phyloP scores from a whole-genome alignment of 2,113 vertebrate species.

The Indri indri region DNA sequence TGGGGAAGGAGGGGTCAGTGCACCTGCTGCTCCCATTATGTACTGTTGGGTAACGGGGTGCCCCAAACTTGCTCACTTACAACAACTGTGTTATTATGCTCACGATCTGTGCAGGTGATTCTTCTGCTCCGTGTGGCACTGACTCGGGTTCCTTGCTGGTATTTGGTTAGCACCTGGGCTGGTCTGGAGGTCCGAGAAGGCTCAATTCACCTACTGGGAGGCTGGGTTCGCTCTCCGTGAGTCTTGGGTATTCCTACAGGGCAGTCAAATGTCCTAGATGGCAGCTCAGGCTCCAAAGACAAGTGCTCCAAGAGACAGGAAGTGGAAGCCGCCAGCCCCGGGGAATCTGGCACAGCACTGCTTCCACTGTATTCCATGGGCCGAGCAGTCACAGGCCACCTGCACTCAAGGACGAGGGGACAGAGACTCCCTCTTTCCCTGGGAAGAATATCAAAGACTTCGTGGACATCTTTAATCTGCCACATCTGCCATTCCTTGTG shows the following conservation, averaged over 20 bases:
- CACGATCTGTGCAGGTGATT: background rate
- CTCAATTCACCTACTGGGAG: background rate
- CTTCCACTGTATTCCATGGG: background rate
- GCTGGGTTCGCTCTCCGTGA: background rate
- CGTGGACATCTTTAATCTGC: background rate
- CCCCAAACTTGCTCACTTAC: background rate
- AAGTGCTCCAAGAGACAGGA: background rate
- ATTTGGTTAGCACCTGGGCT: background rate
- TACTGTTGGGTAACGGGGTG: background rate
- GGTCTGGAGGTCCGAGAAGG: background rate
- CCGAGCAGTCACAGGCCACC: background rate
- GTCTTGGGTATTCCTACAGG: background rate
- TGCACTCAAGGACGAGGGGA: accelerated
- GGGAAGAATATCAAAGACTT: background rate
- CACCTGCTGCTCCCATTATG: no score
- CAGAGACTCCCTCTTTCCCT: accelerated
- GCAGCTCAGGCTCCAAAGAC: background rate
- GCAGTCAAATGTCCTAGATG: background rate
- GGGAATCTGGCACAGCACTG: no score
- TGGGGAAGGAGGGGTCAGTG: background rate
- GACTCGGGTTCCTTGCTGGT: background rate
- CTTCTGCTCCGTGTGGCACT: background rate
- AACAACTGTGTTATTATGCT: background rate
- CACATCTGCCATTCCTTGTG: background rate
- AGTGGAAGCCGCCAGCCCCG: background rate